Base-by-base conservation (phyloP, 2,113 vertebrate genomes). In the Dasyornis broadbenti region DNA sequence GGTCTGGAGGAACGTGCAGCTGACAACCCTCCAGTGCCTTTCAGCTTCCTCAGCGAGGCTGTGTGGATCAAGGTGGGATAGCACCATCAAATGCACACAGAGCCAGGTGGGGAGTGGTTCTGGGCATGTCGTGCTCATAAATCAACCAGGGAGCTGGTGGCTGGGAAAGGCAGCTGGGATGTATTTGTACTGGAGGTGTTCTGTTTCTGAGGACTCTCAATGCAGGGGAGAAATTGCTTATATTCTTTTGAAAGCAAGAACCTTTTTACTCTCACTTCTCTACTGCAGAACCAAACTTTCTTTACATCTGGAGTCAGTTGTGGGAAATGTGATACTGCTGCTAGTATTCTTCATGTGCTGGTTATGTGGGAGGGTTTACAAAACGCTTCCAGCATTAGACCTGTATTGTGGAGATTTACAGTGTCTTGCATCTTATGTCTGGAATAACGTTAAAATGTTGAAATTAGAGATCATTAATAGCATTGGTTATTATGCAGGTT, bases 1-100 rank as follows among this genome's bases (percentile, higher is more conserved):
- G 91, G 97, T 73, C 96, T 99, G 24, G 24, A 96, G 35, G 76
- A 97, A 39, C 98, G 97, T 2, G 75, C 30, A 1, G 98, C 99
- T 19, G 99, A 99, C 96, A 93, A 97, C 40, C 97, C 95, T 5
- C 98, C 99, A 0, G 94, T 97, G 30, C 99, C 99, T 0, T 99
- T 99, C 98, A 99, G 99, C 97, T 99, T 99, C 97, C 96, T 99
- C n/a, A 99, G 97, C 52, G 94, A 98, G 66, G 59, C 91, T 1
- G 98, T 98, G 39, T 98, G 98, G 98, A 98, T 98, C 92, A 97
- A 98, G 98, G 98, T 98, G 92, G 77, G 96, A 28, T 4, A n/a
- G 47, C 75, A 30, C 8, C 33, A 5, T 30, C 28, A 26, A 14
- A 17, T 15, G 42, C 42, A 15, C 4, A 0, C 0, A 20, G 42